A percentile compares a stretch with the other conserved stretches of the same genome.
Conservation (phyloP, 2,888 invertebrate genomes). For the Hedychridium roseum region DNA sequence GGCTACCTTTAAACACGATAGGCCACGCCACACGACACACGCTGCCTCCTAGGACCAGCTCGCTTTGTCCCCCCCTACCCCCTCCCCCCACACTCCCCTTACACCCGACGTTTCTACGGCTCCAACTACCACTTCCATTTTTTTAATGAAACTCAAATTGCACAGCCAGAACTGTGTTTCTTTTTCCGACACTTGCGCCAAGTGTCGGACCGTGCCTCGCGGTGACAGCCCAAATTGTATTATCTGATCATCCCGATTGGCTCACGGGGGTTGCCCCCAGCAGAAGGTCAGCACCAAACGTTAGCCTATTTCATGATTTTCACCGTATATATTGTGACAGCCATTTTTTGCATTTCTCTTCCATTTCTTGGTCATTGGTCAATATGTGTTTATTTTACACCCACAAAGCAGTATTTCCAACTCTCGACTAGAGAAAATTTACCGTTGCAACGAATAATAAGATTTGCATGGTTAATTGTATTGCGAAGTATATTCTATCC, state of each 20-base stretch:
- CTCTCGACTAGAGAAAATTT: no score
- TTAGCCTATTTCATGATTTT: no score
- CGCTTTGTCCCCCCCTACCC: conserved; percentile 3
- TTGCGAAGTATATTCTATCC: no score
- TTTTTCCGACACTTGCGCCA: conserved; percentile 9
- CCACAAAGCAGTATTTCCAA: no score
- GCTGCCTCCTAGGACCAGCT: conserved; percentile 40
- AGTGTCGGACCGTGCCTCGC: conserved; percentile 19
- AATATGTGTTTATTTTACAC: no score
- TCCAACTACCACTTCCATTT: conserved; percentile 45
- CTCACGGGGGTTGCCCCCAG: no score
- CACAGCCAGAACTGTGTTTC: conserved; percentile 15
- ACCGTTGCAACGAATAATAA: no score
- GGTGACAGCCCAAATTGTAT: conserved; percentile 34
- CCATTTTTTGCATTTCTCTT: no score
- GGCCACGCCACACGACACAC: conserved; percentile 46
- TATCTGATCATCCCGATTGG: conserved; percentile 30
- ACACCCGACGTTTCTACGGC: conserved; percentile 29
- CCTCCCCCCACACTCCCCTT: neutral
- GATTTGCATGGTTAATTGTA: no score
- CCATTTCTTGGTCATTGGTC: no score
- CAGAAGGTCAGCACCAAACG: no score
- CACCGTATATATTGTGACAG: no score
- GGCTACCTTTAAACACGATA: conserved; percentile 48
- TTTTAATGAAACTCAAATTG: conserved; percentile 50